Conservation (phyloP, 2,797 vertebrate species). For the Alcedo atthis region DNA sequence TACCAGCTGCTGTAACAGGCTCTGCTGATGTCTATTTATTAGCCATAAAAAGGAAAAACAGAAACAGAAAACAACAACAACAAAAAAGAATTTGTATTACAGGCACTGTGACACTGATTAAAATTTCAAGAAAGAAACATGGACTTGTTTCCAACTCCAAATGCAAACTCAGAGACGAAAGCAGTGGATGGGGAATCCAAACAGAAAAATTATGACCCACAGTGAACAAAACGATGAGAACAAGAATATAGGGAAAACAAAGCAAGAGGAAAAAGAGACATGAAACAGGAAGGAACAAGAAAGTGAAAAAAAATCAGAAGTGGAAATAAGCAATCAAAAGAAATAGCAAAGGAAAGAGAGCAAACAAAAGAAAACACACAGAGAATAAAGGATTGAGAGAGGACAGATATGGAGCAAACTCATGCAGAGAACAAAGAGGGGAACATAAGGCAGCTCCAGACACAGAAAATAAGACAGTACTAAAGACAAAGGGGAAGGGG, state of each 20-base stretch:
- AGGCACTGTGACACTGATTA: background rate
- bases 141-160: background rate
- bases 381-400: background rate
- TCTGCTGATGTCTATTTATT: background rate
- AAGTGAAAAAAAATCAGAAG: background rate
- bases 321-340: slow-evolving; percentile 42
- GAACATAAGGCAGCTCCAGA: background rate
- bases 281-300: background rate
- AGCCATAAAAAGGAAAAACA: background rate
- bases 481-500: background rate
- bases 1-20: background rate
- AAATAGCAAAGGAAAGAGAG: background rate
- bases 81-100: background rate
- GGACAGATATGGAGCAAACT: background rate
- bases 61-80: no score
- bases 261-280: background rate
- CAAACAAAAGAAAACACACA: background rate
- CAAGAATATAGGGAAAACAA: background rate
- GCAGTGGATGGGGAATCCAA: background rate
- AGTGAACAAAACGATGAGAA: background rate
- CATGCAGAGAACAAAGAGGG: background rate
- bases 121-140: background rate
- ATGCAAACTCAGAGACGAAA: background rate
- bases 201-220: background rate
- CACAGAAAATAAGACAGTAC: background rate